Evolutionary conservation across 2,888 invertebrate genomes (phyloP), one percentile per base, ranked within the genome.

Genomic region (Leistus spinibarbis): DNA sequence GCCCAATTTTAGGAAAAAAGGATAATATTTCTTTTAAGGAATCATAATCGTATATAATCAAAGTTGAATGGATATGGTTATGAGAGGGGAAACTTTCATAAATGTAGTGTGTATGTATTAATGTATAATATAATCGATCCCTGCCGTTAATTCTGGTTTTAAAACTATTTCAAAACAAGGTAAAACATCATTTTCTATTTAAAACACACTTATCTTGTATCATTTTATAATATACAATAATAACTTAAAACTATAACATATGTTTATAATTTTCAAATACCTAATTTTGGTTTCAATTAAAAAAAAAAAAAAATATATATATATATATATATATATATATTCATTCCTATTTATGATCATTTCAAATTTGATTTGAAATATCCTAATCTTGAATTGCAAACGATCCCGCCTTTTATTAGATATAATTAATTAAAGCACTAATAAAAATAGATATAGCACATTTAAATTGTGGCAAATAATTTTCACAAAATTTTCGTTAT

Each of bases 321-420:
- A n/a, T n/a, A n/a, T n/a, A n/a, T n/a, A n/a, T n/a, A n/a, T n/a
- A n/a, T n/a, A 40, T 40, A 40, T 40, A 40, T 40, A 40, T 0
- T 7, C 7, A 2, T 5, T 40, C 40, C 40, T 40, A 40, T 40
- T 40, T 40, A 40, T 10, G 2, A 10, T 10, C 7, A 3, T 57
- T 57, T 7, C 20, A 19, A n/a, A n/a, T 57, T 20, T 57, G 4
- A 40, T 67, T 68, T 20, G 23, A 63, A 70, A 63, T 62, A 70
- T 63, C 63, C 70, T 70, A 70, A 63, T 70, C 54, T 56, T 72
- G 54, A 27, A 72, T 72, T 72, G 72, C 72, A 66, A 72, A 66
- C 72, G 72, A 66, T 72, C 72, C 72, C 72, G 72, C 72, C 72
- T 66, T 53, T 72, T 64, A 63, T 63, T 54, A 63, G 70, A 22